Base-by-base conservation (phyloP, 1,140 invertebrate genomes). In the Dendrolimus kikuchii region DNA sequence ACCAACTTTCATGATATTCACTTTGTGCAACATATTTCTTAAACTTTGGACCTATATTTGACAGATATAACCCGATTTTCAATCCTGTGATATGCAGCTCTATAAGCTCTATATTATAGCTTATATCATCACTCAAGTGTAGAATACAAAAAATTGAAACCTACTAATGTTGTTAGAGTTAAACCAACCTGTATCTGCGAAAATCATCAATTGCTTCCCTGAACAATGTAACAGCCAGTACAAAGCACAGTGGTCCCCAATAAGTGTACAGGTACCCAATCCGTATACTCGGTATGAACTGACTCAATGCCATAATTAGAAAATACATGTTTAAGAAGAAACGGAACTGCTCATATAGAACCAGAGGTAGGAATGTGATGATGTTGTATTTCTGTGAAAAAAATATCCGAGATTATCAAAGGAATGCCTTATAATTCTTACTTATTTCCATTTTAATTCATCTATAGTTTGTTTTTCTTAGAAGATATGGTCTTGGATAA, bases 281-380 rank as follows among this genome's bases (percentile, higher is more conserved):
- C 71, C 95, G 90, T 59, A 99, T 94, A 65, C 96, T 96, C 39
- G 97, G 96, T 79, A 99, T 96, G 80, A 99, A 99, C 81, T 99
- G 99, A 71, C 96, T 97, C 36, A 94, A 91, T 4, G 99, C 98
- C 98, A 99, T 99, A 43, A 99, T 89, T 45, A 99, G 89, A 88
- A 99, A 99, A 75, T 99, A 99, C 6, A 99, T 83, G 89, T 99
- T 99, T 46, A 99, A 90, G 85, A 99, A 99, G 86, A 99, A 99
- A 74, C 98, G 97, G 87, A 99, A 99, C 86, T 99, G 99, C 87
- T 99, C 96, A 89, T 95, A 99, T 46, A 99, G 89, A 45, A 99
- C 98, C 89, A 99, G 80, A 48, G 98, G 98, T 74, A 99, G 91
- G 90, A 99, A 99, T 74, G 98, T 98, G 60, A 99, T 92, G 64